Conservation (phyloP, 1,140 invertebrate genomes). For the Nasonia vitripennis region DNA sequence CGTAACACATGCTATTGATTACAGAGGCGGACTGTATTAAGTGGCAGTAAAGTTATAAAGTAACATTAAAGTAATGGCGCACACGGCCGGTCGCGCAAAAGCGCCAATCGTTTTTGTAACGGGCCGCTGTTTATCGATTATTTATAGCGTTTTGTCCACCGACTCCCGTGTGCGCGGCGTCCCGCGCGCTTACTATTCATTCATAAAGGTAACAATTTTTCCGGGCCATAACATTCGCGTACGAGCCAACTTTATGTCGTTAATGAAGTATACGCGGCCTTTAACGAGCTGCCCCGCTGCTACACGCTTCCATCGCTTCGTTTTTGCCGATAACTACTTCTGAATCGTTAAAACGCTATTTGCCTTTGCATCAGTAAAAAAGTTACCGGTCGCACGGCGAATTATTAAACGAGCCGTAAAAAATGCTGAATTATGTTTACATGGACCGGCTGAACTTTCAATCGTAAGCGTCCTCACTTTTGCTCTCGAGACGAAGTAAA, state of each 20-base stretch:
- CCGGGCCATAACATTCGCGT: neutral
- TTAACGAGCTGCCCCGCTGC: slow-evolving; percentile 23
- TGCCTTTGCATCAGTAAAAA: neutral
- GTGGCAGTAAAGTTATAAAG: slow-evolving; percentile 51
- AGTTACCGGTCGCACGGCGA: neutral
- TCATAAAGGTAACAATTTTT: slow-evolving; percentile 39
- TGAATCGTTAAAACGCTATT: slow-evolving; percentile 13
- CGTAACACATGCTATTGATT: slow-evolving; percentile 50
- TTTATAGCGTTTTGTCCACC: slow-evolving; percentile 33
- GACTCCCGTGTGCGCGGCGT: neutral
- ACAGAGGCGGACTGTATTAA: slow-evolving; percentile 46
- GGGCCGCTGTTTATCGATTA: slow-evolving; percentile 43
- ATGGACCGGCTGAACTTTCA: neutral
- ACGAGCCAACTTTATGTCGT: slow-evolving; percentile 17
- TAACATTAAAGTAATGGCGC: slow-evolving; percentile 46
- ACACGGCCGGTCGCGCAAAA: slow-evolving; percentile 29
- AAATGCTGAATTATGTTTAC: neutral
- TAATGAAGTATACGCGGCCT: slow-evolving; percentile 31
- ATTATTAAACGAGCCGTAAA: neutral
- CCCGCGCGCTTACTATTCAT: slow-evolving; percentile 37
- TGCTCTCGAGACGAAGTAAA: neutral
- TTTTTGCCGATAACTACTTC: slow-evolving; percentile 6
- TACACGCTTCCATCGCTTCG: neutral
- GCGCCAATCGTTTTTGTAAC: slow-evolving; percentile 34
- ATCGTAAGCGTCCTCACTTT: neutral